Evolutionary conservation across 1,140 invertebrate species (phyloP).

Genomic region (Zelostemma sp.): DNA sequence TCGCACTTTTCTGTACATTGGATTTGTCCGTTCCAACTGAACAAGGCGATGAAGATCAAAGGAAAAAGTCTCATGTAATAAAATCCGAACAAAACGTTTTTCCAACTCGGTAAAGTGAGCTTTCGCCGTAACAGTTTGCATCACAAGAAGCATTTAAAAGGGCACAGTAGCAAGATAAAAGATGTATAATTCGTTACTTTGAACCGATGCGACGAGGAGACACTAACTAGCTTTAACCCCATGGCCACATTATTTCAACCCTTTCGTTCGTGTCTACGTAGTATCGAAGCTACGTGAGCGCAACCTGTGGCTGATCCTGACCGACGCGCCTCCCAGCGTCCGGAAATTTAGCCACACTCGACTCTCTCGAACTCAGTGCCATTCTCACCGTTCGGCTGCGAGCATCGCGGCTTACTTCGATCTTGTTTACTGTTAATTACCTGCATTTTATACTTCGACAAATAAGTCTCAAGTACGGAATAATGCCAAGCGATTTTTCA

Average conservation of each 20-base stretch:
- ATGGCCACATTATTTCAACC: neutral
- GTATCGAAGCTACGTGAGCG: conserved; percentile 48
- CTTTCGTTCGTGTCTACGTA: neutral
- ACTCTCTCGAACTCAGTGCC: conserved; percentile 61
- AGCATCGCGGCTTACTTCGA: conserved; percentile 48
- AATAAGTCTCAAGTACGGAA: too few relatives aligned
- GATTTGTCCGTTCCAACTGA: too few relatives aligned
- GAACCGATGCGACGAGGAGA: neutral
- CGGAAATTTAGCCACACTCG: conserved; percentile 58
- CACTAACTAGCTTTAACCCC: conserved; percentile 5
- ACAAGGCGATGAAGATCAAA: too few relatives aligned
- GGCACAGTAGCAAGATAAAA: neutral
- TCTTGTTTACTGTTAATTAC: neutral
- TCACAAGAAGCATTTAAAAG: neutral
- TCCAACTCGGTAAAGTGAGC: too few relatives aligned
- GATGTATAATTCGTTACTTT: neutral
- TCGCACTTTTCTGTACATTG: too few relatives aligned
- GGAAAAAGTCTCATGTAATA: too few relatives aligned
- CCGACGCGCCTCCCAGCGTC: conserved; percentile 59
- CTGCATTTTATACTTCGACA: too few relatives aligned
- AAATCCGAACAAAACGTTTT: too few relatives aligned
- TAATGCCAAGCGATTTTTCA: too few relatives aligned
- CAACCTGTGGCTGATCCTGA: conserved; percentile 70
- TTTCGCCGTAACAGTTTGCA: neutral
- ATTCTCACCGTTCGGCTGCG: conserved; percentile 61